These are phyloP conservation scores for Staurois parvus DNA, from an alignment of 2,797 vertebrate species.

Conservation along the genomic window DNA sequence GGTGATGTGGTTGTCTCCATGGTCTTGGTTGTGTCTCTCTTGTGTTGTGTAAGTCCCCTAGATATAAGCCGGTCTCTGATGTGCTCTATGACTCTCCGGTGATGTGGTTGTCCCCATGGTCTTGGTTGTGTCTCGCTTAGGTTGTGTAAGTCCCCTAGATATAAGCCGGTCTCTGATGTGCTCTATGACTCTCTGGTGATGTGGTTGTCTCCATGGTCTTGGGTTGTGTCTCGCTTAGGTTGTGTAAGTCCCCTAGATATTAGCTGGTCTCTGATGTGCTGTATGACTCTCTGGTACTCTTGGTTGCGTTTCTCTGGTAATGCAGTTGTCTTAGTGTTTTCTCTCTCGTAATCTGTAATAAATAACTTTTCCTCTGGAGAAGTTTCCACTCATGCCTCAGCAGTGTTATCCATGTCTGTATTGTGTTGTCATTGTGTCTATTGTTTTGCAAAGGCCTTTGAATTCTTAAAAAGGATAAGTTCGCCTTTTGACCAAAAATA, in stretches of 20 bases:
- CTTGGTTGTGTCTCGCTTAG: neutral
- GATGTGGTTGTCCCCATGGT: neutral
- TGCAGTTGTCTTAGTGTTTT: neutral
- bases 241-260: neutral
- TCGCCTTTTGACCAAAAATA: no score
- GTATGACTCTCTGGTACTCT: neutral
- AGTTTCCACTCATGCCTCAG: neutral
- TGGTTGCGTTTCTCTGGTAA: neutral
- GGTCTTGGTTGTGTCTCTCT: no score
- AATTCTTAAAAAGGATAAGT: no score
- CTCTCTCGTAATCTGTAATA: neutral
- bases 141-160: neutral
- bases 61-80: neutral
- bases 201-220: neutral
- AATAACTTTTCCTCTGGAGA: neutral
- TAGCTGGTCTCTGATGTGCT: neutral
- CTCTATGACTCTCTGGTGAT: neutral
- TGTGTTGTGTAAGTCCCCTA: neutral
- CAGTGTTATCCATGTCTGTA: neutral
- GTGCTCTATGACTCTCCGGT: neutral
- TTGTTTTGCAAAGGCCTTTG: no score
- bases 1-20: no score
- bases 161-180: neutral
- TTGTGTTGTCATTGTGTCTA: neutral
- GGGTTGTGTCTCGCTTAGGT: neutral